Base-by-base conservation (phyloP, 2,797 vertebrate genomes). In the Oryzias sinensis region DNA sequence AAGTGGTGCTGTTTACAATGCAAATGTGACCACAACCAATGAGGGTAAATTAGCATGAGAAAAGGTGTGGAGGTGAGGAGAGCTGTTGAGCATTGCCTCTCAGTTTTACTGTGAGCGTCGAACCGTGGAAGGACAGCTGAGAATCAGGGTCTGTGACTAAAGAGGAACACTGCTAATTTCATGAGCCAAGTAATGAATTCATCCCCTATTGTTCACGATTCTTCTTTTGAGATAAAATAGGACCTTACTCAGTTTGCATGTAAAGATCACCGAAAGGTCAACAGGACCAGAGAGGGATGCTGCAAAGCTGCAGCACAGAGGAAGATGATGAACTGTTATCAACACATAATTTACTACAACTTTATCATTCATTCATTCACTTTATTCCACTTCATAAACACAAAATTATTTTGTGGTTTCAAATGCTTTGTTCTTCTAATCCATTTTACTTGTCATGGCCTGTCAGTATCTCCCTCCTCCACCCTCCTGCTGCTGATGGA, bases 1-100 rank as follows among this genome's bases (percentile, higher is more conserved):
- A 29, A 43, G 47, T 50, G 47, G n/a, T 29, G 8, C 14, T 24
- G 50, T 50, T 58, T 49, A 43, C 11, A 27, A 18, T 58, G 18
- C 18, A 42, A 42, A 43, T 59, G 6, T 15, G 22, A 43, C 27
- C 47, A 20, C 16, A 15, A 13, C 24, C 48, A 15, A 29, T 16
- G 47, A 50, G 40, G 40, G 1, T 7, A 50, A 40, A 59, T 59
- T 50, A 50, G 47, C 56, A 59, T 59, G 5, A 50, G 14, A 29
- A 50, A 49, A 43, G 17, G 47, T 29, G 47, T 50, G 6, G n/a
- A 22, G 47, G 40, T 59, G 40, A 50, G 56, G 47, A 50, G 24
- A 48, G 37, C 47, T 42, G 18, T 55, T 1, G 3, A 44, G 16
- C 14, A 6, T 20, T 25, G 54, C 17, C 5, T 18, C 54, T 58